Evolutionary conservation across 2,797 vertebrate genomes (phyloP), one percentile per base, ranked within the genome.

Genomic region (Anomalospiza imberbis): DNA sequence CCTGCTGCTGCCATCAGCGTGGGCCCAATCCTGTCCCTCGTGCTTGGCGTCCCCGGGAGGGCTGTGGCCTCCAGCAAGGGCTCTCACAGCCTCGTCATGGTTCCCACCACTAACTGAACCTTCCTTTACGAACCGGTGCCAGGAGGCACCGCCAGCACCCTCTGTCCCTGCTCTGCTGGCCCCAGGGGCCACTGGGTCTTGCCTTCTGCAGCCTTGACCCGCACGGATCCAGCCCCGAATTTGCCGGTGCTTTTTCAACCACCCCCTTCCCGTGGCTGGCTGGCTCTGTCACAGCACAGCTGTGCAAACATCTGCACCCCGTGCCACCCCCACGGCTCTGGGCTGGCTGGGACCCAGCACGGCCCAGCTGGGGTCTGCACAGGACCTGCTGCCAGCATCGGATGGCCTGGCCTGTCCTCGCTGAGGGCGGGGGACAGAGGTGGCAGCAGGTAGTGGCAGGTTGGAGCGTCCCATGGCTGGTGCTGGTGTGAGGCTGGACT

Each of bases 341-440:
- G 77, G 44, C 72, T 74, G 89, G 55, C 57, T 58, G 20, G 48
- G 36, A 45, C 58, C 29, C 85, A 72, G 78, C 4, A 0, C 9
- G 0, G 17, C 53, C 45, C 15, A n/a, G 85, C 25, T 1, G 0
- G 45, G 26, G 6, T 48, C 57, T 58, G 51, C 36, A 22, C 40
- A 0, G 0, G 29, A 25, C 31, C n/a, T 1, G 7, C 11, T 82
- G 76, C 72, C 68, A 21, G 6, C 0, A 0, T 3, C 1, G 2
- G 26, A 14, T 34, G n/a, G 11, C n/a, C 16, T 13, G 13, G 44
- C n/a, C 44, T 44, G n/a, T 47, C 51, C 55, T 21, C 0, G 3
- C 31, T 32, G 75, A 4, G 9, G 20, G 29, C 3, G 0, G 36
- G 47, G 72, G 14, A 45, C 79, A 40, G 72, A 45, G 31, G 17